A percentile compares a stretch with the other conserved stretches of the same genome.
phyloP scores from a whole-genome alignment of 2,113 vertebrate species.

The Hippocampus zosterae region DNA sequence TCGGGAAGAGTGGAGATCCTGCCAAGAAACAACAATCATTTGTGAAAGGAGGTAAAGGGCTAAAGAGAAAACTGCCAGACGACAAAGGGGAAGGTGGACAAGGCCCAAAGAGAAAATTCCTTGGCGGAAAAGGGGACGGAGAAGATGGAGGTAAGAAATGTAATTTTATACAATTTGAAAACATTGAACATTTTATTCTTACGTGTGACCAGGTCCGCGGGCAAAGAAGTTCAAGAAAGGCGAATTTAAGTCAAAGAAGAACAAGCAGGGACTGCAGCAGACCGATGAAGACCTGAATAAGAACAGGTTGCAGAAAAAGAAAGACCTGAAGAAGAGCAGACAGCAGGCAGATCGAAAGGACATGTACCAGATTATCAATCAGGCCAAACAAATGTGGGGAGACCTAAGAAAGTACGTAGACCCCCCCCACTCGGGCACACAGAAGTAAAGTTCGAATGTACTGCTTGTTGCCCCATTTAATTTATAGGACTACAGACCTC shows the following conservation, averaged over 20 bases:
- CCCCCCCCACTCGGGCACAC: neutral
- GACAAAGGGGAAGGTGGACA: no score
- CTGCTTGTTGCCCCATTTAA: neutral
- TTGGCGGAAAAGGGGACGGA: neutral
- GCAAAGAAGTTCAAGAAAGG: constrained; percentile 83
- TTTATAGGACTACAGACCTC: no score
- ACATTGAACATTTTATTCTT: neutral
- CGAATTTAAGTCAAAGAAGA: constrained; percentile 81
- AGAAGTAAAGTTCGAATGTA: neutral
- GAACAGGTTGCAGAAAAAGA: constrained; percentile 80
- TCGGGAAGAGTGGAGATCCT: constrained; percentile 34
- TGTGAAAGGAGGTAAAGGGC: constrained; percentile 27
- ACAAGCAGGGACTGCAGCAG: constrained; percentile 76
- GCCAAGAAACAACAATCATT: constrained; percentile 48
- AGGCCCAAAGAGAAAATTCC: no score
- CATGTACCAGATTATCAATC: constrained; percentile 80
- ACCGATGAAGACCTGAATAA: constrained; percentile 84
- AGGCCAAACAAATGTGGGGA: constrained; percentile 86
- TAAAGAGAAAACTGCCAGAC: constrained; percentile 33
- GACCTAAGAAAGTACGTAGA: constrained; percentile 50
- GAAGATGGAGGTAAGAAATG: neutral
- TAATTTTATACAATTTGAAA: neutral
- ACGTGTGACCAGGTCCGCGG: constrained; percentile 57
- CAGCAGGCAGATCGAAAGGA: constrained; percentile 81
- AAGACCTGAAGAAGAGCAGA: constrained; percentile 81